These are phyloP conservation scores for Ginglymostoma cirratum DNA, from an alignment of 2,113 vertebrate species.

Conservation along the genomic window DNA sequence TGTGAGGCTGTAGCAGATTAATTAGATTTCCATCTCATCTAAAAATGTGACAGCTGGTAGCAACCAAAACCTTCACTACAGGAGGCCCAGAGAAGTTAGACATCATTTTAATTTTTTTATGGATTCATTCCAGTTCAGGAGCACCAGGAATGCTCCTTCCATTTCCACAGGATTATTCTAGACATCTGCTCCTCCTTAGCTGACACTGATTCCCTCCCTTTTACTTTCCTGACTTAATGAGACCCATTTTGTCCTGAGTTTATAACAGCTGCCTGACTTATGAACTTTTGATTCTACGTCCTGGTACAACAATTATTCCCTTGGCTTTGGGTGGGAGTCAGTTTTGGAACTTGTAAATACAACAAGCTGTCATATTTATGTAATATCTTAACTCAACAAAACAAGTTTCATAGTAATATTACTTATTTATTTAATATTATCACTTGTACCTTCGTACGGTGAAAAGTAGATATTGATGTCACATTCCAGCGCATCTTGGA, in stretches of 20 bases:
- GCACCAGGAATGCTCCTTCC: not conserved
- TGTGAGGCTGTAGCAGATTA: not conserved
- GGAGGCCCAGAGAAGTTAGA: not conserved
- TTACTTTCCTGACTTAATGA: not conserved
- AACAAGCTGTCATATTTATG: not conserved
- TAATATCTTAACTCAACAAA: not conserved
- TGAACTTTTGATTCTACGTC: not conserved
- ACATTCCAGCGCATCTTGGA: too few species aligned
- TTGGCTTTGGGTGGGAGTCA: not conserved
- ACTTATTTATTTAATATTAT: too few species aligned
- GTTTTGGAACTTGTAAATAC: not conserved
- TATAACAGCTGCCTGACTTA: not conserved
- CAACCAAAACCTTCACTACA: not conserved
- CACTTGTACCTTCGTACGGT: too few species aligned
- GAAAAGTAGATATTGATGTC: too few species aligned
- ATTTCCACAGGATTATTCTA: not conserved
- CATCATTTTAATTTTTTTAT: not conserved
- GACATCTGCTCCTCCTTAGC: not conserved
- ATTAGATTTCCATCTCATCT: not conserved
- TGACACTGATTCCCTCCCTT: not conserved
- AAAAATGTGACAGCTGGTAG: not conserved
- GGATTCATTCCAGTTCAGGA: not conserved
- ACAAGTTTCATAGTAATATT: not conserved
- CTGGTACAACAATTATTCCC: not conserved
- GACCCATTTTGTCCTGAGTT: not conserved